These are phyloP conservation scores for Oncorhynchus tshawytscha DNA, from an alignment of 2,113 vertebrate genomes.

Conservation along the genomic window DNA sequence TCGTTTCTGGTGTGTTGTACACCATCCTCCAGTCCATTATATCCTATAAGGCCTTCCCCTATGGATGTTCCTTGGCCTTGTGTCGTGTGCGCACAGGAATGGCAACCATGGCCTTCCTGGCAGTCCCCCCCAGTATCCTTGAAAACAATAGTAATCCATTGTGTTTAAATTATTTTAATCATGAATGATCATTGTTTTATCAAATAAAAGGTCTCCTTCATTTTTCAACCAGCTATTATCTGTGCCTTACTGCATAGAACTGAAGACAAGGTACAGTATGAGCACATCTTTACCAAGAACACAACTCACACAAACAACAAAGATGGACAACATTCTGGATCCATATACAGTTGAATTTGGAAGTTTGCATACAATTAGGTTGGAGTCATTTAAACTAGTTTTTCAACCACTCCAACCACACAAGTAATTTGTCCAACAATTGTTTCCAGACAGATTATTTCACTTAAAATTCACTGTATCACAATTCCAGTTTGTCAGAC, in stretches of 20 bases:
- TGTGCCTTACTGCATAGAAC: constrained; percentile 81
- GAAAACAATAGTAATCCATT: background rate
- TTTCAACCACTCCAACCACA: too few relatives aligned
- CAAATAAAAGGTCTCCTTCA: constrained; percentile 66
- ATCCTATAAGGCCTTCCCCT: constrained; percentile 74
- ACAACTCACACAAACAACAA: background rate
- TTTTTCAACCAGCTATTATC: constrained; percentile 65
- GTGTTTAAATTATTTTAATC: background rate
- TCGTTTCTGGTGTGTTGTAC: constrained; percentile 79
- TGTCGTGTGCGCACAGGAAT: constrained; percentile 71
- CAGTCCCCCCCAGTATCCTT: constrained; percentile 92
- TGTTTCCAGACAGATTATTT: too few relatives aligned
- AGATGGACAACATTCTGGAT: background rate
- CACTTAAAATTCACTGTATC: too few relatives aligned
- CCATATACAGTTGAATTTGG: background rate
- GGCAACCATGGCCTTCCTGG: constrained; percentile 70
- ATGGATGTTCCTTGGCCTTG: constrained; percentile 65
- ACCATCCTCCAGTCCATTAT: constrained; percentile 79
- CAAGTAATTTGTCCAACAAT: too few relatives aligned
- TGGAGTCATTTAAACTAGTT: too few relatives aligned
- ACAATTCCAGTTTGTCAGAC: too few relatives aligned
- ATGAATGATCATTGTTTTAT: background rate
- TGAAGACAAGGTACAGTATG: constrained; percentile 76
- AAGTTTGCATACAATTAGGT: too few relatives aligned
- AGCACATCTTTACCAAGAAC: background rate